phyloP scores from a whole-genome alignment of 1,140 invertebrate genomes.

The Scaptomyza montana region DNA sequence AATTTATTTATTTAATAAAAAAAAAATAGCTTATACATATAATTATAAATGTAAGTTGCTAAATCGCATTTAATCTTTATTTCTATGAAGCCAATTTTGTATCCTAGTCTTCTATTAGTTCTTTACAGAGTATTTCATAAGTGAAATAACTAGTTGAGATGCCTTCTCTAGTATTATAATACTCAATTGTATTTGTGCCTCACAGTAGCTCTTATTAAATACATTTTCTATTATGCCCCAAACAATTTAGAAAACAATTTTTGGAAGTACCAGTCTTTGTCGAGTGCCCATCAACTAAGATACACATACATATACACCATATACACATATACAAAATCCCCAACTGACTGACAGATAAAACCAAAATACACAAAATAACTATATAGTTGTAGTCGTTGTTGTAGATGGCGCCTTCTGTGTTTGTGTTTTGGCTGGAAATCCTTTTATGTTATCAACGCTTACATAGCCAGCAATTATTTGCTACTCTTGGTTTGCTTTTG shows the following conservation, averaged over 20 bases:
- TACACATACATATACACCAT: too few relatives aligned
- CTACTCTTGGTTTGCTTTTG: slow-evolving; percentile 63
- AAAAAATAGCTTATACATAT: too few relatives aligned
- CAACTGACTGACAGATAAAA: slow-evolving; percentile 20
- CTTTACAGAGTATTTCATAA: neutral
- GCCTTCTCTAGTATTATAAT: neutral
- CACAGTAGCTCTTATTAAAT: slow-evolving; percentile 32
- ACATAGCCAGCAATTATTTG: slow-evolving; percentile 70
- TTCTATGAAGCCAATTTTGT: too few relatives aligned
- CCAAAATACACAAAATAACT: slow-evolving; percentile 9
- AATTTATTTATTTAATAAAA: too few relatives aligned
- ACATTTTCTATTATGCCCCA: slow-evolving; percentile 57
- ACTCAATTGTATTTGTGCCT: slow-evolving; percentile 9
- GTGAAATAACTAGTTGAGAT: neutral
- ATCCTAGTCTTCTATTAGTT: neutral
- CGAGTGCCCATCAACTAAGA: slow-evolving; percentile 30
- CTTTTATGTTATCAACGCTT: slow-evolving; percentile 76
- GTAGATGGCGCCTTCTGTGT: slow-evolving; percentile 40
- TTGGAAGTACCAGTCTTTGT: slow-evolving; percentile 21
- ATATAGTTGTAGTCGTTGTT: slow-evolving; percentile 1
- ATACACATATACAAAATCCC: neutral
- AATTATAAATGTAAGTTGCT: too few relatives aligned
- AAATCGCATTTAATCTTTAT: too few relatives aligned
- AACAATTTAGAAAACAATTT: slow-evolving; percentile 71
- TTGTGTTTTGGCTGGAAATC: slow-evolving; percentile 58